Percentiles rank a stretch among this genome's conserved stretches.
These are phyloP conservation scores for Tonatia bakeri DNA, from an alignment of 2,113 vertebrate species.

Conservation along the genomic window DNA sequence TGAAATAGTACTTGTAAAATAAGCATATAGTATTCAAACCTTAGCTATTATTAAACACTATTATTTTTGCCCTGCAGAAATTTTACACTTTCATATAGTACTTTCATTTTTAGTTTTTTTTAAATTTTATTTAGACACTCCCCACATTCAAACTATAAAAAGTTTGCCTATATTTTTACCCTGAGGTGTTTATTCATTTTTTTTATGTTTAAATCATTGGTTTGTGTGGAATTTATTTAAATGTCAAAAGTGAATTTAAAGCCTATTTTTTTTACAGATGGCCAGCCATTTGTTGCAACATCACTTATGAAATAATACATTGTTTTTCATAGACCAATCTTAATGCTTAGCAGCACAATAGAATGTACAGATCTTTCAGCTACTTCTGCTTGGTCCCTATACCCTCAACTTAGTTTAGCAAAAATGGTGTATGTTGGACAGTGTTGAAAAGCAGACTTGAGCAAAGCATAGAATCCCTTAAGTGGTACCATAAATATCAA, in stretches of 20 bases:
- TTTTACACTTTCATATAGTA: slow-evolving; percentile 9
- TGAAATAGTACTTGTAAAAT: background rate
- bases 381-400: background rate
- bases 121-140: slow-evolving; percentile 43
- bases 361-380: background rate
- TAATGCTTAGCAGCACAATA: background rate
- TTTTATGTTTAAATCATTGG: slow-evolving; percentile 58
- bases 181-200: slow-evolving; percentile 50
- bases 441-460: background rate
- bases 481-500: background rate
- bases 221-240: slow-evolving; percentile 62
- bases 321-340: slow-evolving; percentile 23
- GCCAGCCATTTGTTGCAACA: slow-evolving; percentile 52
- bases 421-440: background rate
- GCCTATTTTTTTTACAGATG: slow-evolving; percentile 34
- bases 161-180: slow-evolving; percentile 47
- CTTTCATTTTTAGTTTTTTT: slow-evolving; percentile 33
- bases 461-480: background rate
- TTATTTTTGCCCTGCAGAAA: slow-evolving; percentile 21
- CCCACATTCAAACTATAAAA: slow-evolving; percentile 52
- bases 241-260: slow-evolving; percentile 54
- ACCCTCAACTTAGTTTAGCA: background rate
- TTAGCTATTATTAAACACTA: slow-evolving; percentile 28
- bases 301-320: slow-evolving; percentile 47
- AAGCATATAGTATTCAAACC: background rate